Conservation (phyloP, 2,888 invertebrate species). For the Dynastes hyllus region DNA sequence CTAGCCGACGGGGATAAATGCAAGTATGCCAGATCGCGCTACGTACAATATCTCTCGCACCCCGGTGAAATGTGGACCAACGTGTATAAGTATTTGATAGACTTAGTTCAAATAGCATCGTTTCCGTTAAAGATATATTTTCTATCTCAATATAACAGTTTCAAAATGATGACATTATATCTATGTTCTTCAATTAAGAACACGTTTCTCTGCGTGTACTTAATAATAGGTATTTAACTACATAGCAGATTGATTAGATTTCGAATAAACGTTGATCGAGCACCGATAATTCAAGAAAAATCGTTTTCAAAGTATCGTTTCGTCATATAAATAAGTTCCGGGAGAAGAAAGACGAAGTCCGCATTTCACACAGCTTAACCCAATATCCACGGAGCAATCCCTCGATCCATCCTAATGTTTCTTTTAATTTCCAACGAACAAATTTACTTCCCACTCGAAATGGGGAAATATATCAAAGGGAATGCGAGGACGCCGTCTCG, state of each 20-base stretch:
- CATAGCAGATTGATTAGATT: not conserved
- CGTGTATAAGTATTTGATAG: too few relatives aligned
- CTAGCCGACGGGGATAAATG: too few relatives aligned
- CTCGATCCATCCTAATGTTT: constrained; percentile 15
- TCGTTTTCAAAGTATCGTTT: not conserved
- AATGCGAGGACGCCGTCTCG: constrained; percentile 6
- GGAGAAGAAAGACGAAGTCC: not conserved
- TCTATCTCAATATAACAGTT: too few relatives aligned
- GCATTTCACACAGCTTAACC: constrained; percentile 22
- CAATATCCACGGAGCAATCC: constrained; percentile 2
- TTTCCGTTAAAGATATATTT: too few relatives aligned
- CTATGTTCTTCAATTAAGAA: too few relatives aligned
- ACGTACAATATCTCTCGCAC: too few relatives aligned
- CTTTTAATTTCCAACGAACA: constrained; percentile 33
- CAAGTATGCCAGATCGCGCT: too few relatives aligned
- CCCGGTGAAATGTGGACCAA: too few relatives aligned
- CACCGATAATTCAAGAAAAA: constrained; percentile 1
- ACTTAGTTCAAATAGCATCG: too few relatives aligned
- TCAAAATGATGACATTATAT: too few relatives aligned
- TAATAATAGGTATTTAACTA: not conserved
- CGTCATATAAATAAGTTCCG: not conserved
- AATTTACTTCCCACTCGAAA: constrained; percentile 33
- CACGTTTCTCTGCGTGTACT: too few relatives aligned
- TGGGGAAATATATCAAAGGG: constrained; percentile 36
- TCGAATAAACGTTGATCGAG: not conserved